Evolutionary conservation across 2,888 invertebrate genomes (phyloP).

Genomic region (Cheilosia urbana): DNA sequence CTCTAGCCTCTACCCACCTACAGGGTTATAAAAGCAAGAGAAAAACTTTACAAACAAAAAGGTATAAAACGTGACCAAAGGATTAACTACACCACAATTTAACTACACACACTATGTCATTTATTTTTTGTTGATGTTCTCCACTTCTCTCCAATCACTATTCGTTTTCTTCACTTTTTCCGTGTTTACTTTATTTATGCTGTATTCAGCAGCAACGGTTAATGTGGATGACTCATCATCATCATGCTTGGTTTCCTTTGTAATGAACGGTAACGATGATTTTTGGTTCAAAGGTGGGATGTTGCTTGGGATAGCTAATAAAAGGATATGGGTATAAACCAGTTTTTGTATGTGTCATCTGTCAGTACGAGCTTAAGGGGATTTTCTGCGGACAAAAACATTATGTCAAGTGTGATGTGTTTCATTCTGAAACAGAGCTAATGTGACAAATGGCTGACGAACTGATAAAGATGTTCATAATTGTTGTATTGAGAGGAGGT

Average conservation of each 20-base stretch:
- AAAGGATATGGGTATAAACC: slow-evolving; percentile 61
- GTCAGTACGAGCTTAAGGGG: slow-evolving; percentile 32
- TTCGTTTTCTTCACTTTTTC: slow-evolving; percentile 42
- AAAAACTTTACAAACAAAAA: background rate
- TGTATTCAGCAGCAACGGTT: slow-evolving; percentile 22
- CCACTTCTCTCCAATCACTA: slow-evolving; percentile 30
- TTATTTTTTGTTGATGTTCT: slow-evolving; percentile 5
- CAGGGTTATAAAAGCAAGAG: slow-evolving; percentile 22
- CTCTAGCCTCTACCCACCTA: background rate
- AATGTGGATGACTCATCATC: slow-evolving; percentile 51
- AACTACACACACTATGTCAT: slow-evolving; percentile 18
- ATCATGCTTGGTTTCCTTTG: slow-evolving; percentile 50
- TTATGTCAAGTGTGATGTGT: slow-evolving; percentile 12
- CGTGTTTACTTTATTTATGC: slow-evolving; percentile 45
- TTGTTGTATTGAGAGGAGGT: no score
- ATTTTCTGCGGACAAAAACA: background rate
- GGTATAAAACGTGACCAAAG: slow-evolving; percentile 64
- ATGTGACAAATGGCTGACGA: no score
- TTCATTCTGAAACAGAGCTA: background rate
- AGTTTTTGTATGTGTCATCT: slow-evolving; percentile 48
- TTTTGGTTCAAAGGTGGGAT: slow-evolving; percentile 53
- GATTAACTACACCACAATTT: slow-evolving; percentile 43
- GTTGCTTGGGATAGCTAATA: slow-evolving; percentile 26
- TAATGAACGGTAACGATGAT: slow-evolving; percentile 64
- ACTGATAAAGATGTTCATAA: no score